A percentile compares a stretch with the other conserved stretches of the same genome.
These are phyloP conservation scores for Clarias magur DNA, from an alignment of 2,113 vertebrate genomes.

Conservation along the genomic window DNA sequence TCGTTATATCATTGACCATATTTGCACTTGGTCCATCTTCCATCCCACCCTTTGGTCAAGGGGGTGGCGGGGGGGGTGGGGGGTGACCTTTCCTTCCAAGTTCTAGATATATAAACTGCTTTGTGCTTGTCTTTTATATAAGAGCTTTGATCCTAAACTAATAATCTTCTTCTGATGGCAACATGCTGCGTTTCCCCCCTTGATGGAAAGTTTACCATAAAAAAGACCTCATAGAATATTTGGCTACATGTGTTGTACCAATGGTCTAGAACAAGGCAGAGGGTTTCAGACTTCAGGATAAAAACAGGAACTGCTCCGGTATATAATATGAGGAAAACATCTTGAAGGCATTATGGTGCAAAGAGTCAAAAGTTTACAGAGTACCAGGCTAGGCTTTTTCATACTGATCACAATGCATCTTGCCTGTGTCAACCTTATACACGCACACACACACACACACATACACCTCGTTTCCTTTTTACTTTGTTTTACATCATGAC, in stretches of 20 bases:
- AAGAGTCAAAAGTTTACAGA: constrained; percentile 58
- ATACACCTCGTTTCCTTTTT: constrained; percentile 24
- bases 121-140: constrained; percentile 30
- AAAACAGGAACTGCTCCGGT: constrained; percentile 20
- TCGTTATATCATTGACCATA: constrained; percentile 9
- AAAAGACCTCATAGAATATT: constrained; percentile 50
- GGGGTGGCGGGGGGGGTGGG: no score
- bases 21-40: constrained; percentile 28
- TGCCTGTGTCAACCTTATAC: constrained; percentile 27
- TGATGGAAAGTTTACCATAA: constrained; percentile 51
- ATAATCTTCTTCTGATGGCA: constrained; percentile 48
- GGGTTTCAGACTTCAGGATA: constrained; percentile 2
- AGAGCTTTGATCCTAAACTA: constrained; percentile 40
- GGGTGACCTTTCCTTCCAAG: not conserved
- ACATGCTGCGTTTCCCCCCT: constrained; percentile 47
- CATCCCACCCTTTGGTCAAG: not conserved
- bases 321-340: constrained; percentile 49
- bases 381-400: constrained; percentile 52
- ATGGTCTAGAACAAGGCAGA: not conserved
- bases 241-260: constrained; percentile 39
- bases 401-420: constrained; percentile 40
- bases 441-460: constrained; percentile 26
- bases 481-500: constrained; percentile 16
- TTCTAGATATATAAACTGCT: constrained; percentile 21
- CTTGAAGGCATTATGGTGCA: constrained; percentile 61